Base-by-base conservation (phyloP, 1,140 invertebrate species). In the Pseudomyrmex flavicornis region DNA sequence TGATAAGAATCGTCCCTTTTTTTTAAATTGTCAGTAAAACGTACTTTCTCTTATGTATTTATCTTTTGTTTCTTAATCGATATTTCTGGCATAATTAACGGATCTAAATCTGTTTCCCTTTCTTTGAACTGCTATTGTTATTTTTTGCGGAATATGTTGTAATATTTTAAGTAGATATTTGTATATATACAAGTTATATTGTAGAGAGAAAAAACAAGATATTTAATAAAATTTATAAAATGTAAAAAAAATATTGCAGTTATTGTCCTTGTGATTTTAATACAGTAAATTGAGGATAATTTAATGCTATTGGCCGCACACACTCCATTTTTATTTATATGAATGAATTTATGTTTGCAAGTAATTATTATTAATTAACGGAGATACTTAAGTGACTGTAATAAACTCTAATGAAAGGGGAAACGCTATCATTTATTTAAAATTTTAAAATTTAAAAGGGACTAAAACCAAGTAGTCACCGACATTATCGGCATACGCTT, bases 131-230 rank as follows among this genome's bases (percentile, higher is more conserved):
- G 5, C 35, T 35, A 22, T 61, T 68, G 58, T 69, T 68, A 46
- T 54, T 87, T 35, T 87, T 84, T 58, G 44, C 52, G 56, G 35
- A 66, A 12, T 59, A 73, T 50, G 9, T 50, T 26, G 20, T 56
- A 65, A 22, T 20, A 22, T 17, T n/a, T 54, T 83, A 83, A 54
- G 46, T 74, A 80, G 56, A 68, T 12, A 12, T 84, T 86, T 87
- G 85, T 87, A 79, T 63, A 87, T 87, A 87, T 62, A 59, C 22
- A 44, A 86, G 17, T 59, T 86, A 82, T 83, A 83, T 83, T 77
- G 73, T 83, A 83, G 82, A 87, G 59, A 75, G 44, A 73, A 52
- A 48, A 56, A 54, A 12, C 20, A 83, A 22, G 22, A 20, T 87
- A 87, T 48, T 52, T 76, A 76, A 83, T 75, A 87, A 85, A 83